Percentiles rank a stretch among this genome's conserved stretches.
Conservation (phyloP, 2,113 vertebrate genomes). For the Narcine bancroftii region DNA sequence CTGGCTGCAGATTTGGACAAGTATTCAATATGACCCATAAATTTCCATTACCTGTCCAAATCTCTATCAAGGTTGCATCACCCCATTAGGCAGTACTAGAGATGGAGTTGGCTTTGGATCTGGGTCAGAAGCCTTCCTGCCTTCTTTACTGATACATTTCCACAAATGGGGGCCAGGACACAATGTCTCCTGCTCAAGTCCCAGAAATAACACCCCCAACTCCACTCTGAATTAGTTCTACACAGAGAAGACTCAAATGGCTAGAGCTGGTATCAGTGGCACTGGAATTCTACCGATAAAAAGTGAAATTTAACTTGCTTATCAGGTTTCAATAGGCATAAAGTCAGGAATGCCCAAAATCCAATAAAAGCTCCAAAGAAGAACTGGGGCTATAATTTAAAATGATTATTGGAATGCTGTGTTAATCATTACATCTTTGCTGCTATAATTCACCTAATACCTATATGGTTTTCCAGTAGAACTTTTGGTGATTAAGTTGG, state of each 20-base stretch:
- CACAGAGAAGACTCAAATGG: neutral
- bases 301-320: neutral
- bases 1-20: neutral
- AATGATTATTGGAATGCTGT: neutral
- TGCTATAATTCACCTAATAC: neutral
- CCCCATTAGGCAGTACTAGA: neutral
- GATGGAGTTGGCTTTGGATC: neutral
- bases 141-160: neutral
- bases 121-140: neutral
- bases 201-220: neutral
- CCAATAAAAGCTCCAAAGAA: neutral
- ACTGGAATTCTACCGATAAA: neutral
- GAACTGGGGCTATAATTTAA: neutral
- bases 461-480: too few relatives aligned
- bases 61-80: neutral
- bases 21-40: neutral
- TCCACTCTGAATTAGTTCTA: neutral
- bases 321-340: neutral
- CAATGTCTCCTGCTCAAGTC: neutral
- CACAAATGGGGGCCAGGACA: neutral
- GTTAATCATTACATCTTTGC: neutral
- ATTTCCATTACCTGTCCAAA: neutral
- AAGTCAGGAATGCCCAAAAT: neutral
- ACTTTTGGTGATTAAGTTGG: too few relatives aligned
- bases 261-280: neutral